Evolutionary conservation across 37 sponge, comb jelly and placozoan species (phyloP).

Genomic region (Diacarnus erythraeanus): DNA sequence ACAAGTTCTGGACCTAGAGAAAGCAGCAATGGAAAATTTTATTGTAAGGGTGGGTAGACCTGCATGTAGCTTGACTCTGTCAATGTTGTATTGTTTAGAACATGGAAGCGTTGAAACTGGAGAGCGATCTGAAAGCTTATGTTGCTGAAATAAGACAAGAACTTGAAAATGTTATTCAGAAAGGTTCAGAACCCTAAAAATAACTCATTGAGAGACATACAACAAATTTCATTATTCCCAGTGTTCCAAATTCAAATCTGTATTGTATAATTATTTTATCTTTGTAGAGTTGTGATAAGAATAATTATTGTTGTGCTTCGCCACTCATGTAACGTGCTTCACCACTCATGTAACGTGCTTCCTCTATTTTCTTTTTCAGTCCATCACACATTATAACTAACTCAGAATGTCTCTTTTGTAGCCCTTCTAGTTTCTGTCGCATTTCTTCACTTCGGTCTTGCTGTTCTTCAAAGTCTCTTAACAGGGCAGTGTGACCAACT

Average conservation of each 20-base stretch:
- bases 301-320: too few species aligned
- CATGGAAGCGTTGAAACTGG: slow-evolving; percentile 1
- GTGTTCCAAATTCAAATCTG: too few species aligned
- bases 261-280: too few species aligned
- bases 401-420: slow-evolving; percentile 62
- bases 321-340: neutral
- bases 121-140: neutral
- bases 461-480: slow-evolving; percentile 92
- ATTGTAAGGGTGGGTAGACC: slow-evolving; percentile 28
- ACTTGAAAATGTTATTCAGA: neutral
- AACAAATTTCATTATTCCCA: too few species aligned
- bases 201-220: too few species aligned
- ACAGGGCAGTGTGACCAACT: slow-evolving; percentile 81
- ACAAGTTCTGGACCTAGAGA: slow-evolving; percentile 68
- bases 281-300: too few species aligned
- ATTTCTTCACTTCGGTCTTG: slow-evolving; percentile 59
- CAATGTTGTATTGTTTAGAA: neutral
- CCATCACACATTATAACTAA: slow-evolving; percentile 53
- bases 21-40: slow-evolving; percentile 29
- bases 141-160: neutral
- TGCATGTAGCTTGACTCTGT: neutral
- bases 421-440: slow-evolving; percentile 25
- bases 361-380: slow-evolving; percentile 60
- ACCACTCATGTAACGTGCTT: slow-evolving; percentile 25
- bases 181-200: neutral